Evolutionary conservation across 2,888 invertebrate species (phyloP).

Genomic region (Empis livida): DNA sequence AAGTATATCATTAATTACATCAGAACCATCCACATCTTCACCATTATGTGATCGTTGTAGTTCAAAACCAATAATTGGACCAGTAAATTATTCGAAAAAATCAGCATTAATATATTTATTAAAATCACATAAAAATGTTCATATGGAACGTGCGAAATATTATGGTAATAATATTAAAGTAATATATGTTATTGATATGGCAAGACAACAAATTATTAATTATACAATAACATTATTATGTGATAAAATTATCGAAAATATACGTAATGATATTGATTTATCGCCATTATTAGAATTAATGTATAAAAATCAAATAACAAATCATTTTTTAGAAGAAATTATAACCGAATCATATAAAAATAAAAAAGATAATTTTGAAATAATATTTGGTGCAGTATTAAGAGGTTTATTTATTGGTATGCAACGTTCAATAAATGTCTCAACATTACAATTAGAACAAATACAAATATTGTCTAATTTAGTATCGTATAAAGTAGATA

Average conservation of each 20-base stretch:
- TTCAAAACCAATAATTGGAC: conserved; percentile 15
- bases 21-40: background rate
- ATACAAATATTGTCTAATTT: conserved; percentile 65
- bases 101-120: conserved; percentile 27
- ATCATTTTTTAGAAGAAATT: conserved; percentile 47
- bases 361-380: conserved; percentile 24
- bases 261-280: conserved; percentile 24
- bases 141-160: conserved; percentile 3
- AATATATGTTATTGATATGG: conserved; percentile 1
- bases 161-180: conserved; percentile 24
- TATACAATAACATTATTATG: conserved; percentile 44
- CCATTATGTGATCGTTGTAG: conserved; percentile 7
- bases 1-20: background rate
- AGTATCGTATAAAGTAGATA: conserved; percentile 62
- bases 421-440: conserved; percentile 21
- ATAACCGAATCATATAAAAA: conserved; percentile 41
- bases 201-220: conserved; percentile 35
- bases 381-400: conserved; percentile 28
- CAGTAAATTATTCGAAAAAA: conserved; percentile 21
- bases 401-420: conserved; percentile 32
- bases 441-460: conserved; percentile 43
- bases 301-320: conserved; percentile 45
- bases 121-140: conserved; percentile 24
- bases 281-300: conserved; percentile 47
- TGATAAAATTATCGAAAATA: conserved; percentile 26